phyloP scores from a whole-genome alignment of 2,797 vertebrate species.

The Gambusia yucatana region DNA sequence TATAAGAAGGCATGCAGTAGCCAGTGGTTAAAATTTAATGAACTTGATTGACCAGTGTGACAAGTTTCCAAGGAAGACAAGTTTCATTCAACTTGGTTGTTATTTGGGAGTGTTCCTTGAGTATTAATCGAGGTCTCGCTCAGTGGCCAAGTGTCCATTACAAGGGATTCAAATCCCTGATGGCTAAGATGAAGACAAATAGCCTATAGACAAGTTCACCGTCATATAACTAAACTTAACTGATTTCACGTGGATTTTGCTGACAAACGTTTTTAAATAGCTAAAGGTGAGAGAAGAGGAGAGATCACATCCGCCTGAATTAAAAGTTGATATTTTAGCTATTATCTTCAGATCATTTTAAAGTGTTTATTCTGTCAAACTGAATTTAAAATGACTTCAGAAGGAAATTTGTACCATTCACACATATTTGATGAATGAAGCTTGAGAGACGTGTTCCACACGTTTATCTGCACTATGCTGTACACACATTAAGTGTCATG shows the following conservation, averaged over 20 bases:
- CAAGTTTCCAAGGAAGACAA: background rate
- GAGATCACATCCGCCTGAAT: background rate
- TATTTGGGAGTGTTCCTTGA: background rate
- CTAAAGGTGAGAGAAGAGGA: background rate
- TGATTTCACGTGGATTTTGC: background rate
- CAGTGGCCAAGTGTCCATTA: background rate
- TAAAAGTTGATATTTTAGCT: background rate
- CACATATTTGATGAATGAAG: background rate
- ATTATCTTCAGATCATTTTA: constrained; percentile 1
- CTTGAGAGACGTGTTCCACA: background rate
- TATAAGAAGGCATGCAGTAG: background rate
- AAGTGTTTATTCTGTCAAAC: background rate
- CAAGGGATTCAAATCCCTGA: background rate
- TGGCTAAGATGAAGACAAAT: background rate
- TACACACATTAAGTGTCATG: background rate
- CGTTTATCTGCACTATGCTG: background rate
- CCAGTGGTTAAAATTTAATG: background rate
- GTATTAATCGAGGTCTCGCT: background rate
- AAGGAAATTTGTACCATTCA: background rate
- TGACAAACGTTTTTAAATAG: background rate
- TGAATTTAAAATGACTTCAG: background rate
- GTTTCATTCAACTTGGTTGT: background rate
- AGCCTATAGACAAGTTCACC: background rate
- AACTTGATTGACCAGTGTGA: background rate
- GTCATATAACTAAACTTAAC: background rate